Evolutionary conservation across 2,797 vertebrate species (phyloP), one percentile per base, ranked within the genome.

Genomic region (Ctenosaura bakeri): DNA sequence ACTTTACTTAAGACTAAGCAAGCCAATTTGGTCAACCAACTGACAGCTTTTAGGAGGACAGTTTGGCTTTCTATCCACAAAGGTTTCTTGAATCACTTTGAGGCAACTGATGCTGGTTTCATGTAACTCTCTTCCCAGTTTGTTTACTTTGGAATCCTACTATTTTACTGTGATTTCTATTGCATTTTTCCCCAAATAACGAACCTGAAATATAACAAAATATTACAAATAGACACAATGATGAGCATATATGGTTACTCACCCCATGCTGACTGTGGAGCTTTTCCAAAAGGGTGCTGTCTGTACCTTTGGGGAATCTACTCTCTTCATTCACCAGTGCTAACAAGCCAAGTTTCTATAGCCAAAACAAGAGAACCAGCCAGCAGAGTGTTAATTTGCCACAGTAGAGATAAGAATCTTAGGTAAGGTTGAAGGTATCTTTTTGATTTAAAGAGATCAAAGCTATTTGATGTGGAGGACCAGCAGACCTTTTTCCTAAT

Each of bases 241-340:
- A 9, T 71, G 22, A 42, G 8, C 32, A 62, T 80, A 89, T 91
- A 95, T 92, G 93, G 83, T 95, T 93, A 94, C 98, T 98, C 95
- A 99, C 98, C 77, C 98, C 97, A 64, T 99, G 98, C 91, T 98
- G 98, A 92, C 97, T 98, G 97, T 99, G 98, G 90, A 99, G 98
- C 93, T 99, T 99, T 97, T 98, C 98, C 96, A 99, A 95, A 80
- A 99, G 97, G 94, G 98, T 99, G 97, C 97, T 97, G 97, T 99
- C 98, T 3, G 98, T 99, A 95, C 98, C 98, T 98, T 99, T 99
- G 89, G 98, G 98, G 94, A 99, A 99, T 93, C 98, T 97, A 95
- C 98, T 99, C 95, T 99, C 98, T 95, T 99, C 98, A 88, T 99
- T 99, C 96, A 99, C 98, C 94, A 99, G 97, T 95, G 98, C 98